Percentiles rank a stretch among this genome's conserved stretches.
These are phyloP conservation scores for Ibycter americanus DNA, from an alignment of 2,797 vertebrate genomes.

Conservation along the genomic window DNA sequence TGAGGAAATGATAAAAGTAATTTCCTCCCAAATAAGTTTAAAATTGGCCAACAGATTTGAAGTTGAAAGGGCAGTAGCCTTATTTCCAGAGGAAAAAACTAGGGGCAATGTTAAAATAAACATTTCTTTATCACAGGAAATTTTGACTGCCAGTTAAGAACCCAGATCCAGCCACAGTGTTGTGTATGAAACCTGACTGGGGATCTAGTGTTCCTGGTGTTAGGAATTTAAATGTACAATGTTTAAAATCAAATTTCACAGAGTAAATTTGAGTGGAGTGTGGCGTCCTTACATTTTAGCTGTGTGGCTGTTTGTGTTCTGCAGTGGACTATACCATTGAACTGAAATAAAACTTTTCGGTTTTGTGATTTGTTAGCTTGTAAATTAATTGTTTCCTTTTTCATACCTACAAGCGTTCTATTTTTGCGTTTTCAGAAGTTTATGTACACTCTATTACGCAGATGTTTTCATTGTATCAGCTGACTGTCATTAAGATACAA, in stretches of 20 bases:
- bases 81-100: neutral
- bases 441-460: neutral
- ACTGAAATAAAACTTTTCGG: neutral
- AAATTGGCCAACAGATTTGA: neutral
- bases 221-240: neutral
- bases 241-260: neutral
- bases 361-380: neutral
- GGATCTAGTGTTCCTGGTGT: neutral
- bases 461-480: neutral
- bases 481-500: neutral
- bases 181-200: neutral
- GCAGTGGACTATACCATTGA: neutral
- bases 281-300: neutral
- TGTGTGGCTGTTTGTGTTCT: neutral
- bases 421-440: neutral
- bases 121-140: neutral
- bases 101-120: neutral
- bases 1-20: accelerated
- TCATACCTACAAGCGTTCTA: neutral
- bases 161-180: too few relatives aligned
- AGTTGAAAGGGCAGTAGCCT: neutral
- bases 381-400: neutral
- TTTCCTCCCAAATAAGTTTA: neutral
- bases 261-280: neutral
- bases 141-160: neutral